Percentiles rank a stretch among this genome's conserved stretches.
Evolutionary conservation across 2,113 vertebrate species (phyloP).

Genomic region (Boulengeromyrus knoepffleri): DNA sequence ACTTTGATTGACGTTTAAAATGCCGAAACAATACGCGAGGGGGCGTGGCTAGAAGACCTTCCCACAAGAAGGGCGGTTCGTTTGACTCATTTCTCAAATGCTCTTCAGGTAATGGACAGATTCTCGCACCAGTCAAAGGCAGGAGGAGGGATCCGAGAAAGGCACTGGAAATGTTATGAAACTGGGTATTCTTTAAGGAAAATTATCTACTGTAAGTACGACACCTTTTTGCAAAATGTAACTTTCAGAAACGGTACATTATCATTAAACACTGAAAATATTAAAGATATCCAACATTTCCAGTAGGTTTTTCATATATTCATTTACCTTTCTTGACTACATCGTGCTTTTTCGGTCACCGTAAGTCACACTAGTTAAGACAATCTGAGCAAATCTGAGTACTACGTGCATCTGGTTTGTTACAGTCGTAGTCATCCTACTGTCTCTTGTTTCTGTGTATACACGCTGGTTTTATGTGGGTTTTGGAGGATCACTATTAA

Average conservation of each 20-base stretch:
- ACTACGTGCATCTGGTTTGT: neutral
- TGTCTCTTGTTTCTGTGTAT: neutral
- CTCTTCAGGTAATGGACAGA: neutral
- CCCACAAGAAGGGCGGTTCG: neutral
- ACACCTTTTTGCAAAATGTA: neutral
- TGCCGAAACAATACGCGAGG: neutral
- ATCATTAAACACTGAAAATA: neutral
- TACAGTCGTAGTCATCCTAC: neutral
- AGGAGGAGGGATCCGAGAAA: neutral
- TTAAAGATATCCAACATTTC: neutral
- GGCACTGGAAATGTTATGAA: neutral
- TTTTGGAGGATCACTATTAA: neutral
- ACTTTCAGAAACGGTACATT: neutral
- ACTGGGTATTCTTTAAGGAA: neutral
- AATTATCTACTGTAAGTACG: neutral
- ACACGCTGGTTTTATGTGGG: neutral
- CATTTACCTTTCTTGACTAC: no score
- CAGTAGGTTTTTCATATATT: neutral
- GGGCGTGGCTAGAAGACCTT: neutral
- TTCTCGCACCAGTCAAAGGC: neutral
- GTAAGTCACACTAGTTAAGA: neutral
- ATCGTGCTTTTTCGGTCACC: no score
- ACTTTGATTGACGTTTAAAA: conserved; percentile 29
- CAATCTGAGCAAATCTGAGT: neutral
- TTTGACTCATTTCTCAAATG: neutral